phyloP scores from a whole-genome alignment of 2,797 vertebrate genomes.

The Nyctalus aviator region DNA sequence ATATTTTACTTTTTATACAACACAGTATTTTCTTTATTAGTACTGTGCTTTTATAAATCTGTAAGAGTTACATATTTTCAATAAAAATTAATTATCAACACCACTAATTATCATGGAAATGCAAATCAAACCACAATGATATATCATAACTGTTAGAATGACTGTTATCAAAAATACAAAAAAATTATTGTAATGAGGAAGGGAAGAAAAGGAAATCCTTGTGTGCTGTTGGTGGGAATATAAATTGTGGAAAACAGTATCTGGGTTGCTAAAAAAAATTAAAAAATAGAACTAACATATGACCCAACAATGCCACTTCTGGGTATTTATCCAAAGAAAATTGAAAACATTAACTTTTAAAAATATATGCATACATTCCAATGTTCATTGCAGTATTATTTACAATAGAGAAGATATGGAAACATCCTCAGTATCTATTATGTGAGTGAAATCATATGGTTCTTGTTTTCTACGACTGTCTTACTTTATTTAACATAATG shows the following conservation, averaged over 20 bases:
- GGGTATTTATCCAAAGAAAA: neutral
- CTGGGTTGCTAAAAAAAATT: neutral
- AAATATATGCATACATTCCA: neutral
- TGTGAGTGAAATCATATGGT: neutral
- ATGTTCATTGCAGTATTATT: neutral
- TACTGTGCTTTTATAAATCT: slow-evolving; percentile 36
- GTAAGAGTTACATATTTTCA: neutral
- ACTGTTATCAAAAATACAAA: neutral
- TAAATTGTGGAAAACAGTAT: neutral
- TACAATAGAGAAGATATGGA: neutral
- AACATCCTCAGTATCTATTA: neutral
- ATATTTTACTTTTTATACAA: slow-evolving; percentile 22
- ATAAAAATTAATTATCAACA: neutral
- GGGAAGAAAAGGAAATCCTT: neutral
- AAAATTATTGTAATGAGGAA: neutral
- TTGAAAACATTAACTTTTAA: neutral
- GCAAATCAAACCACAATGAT: neutral
- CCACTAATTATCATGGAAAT: neutral
- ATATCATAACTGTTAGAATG: neutral
- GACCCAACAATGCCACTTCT: neutral
- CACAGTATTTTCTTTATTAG: neutral
- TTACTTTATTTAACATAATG: neutral
- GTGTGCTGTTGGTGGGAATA: neutral
- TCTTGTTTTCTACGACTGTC: neutral
- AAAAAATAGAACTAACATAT: neutral